phyloP scores from a whole-genome alignment of 2,888 invertebrate genomes.

The Acanthosoma haemorrhoidale region DNA sequence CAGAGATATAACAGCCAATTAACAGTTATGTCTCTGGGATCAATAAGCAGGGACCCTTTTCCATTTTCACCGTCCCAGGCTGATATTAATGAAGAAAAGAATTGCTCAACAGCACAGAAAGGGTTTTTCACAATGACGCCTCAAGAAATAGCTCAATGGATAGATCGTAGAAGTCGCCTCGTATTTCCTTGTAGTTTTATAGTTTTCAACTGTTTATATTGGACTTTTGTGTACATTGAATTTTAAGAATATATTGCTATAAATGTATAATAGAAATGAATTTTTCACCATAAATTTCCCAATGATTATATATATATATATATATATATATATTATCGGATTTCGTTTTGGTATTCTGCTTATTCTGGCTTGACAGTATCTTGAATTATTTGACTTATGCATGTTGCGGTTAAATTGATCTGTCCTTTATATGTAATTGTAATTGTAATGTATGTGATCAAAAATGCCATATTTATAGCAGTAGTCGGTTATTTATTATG shows the following conservation, averaged over 20 bases:
- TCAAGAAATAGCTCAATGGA: constrained; percentile 82
- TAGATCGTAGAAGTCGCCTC: constrained; percentile 71
- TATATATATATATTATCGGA: no score
- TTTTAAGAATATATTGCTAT: not conserved
- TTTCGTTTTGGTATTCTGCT: no score
- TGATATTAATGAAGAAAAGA: constrained; percentile 31
- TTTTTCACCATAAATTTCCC: not conserved
- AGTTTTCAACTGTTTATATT: constrained; percentile 72
- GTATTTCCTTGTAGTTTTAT: constrained; percentile 72
- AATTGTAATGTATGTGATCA: no score
- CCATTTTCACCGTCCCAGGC: constrained; percentile 26
- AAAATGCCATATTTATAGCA: no score
- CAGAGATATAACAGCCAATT: constrained; percentile 41
- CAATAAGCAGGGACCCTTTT: constrained; percentile 41
- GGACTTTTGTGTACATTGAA: constrained; percentile 53
- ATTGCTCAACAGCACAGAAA: constrained; percentile 41
- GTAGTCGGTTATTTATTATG: no score
- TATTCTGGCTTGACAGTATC: no score
- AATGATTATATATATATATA: no score
- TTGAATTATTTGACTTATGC: no score
- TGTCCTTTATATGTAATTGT: no score
- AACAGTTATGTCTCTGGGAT: constrained; percentile 43
- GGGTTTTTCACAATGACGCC: constrained; percentile 79
- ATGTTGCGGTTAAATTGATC: no score
- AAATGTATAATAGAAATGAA: not conserved